Conservation (phyloP, 2,888 invertebrate species). For the Erpobdella octoculata region DNA sequence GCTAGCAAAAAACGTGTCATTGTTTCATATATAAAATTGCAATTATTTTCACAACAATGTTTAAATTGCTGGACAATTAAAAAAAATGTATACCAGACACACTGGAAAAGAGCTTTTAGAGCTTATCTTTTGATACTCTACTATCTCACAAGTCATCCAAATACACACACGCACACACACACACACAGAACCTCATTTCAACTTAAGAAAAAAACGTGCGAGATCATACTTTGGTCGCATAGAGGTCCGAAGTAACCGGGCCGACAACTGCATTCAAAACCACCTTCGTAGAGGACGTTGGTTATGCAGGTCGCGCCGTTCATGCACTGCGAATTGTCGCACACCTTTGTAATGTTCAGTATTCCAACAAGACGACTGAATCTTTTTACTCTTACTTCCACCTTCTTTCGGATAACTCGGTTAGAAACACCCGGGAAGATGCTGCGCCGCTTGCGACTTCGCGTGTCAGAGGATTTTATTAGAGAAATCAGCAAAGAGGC, state of each 20-base stretch:
- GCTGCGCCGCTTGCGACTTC: no score
- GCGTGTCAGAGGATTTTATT: no score
- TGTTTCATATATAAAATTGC: background rate
- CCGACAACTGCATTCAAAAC: slow-evolving; percentile 10
- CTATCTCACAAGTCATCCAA: no score
- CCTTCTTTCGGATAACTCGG: no score
- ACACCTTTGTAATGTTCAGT: background rate
- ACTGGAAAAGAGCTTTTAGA: background rate
- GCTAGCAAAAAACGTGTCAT: background rate
- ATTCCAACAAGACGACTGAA: slow-evolving; percentile 11
- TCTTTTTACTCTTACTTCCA: background rate
- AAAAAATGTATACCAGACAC: background rate
- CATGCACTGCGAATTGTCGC: slow-evolving; percentile 1
- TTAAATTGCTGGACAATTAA: no score
- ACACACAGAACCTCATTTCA: no score
- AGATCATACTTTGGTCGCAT: slow-evolving; percentile 9
- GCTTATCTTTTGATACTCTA: no score
- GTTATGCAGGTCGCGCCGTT: slow-evolving; percentile 18
- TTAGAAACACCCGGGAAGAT: no score
- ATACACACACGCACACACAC: no score
- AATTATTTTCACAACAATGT: background rate
- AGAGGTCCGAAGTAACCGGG: slow-evolving; percentile 9
- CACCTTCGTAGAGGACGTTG: slow-evolving; percentile 21
- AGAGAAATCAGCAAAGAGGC: no score
- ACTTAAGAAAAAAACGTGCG: no score